Evolutionary conservation across 2,797 vertebrate species (phyloP), one percentile per base, ranked within the genome.

Genomic region (Triplophysa yarkandensis): DNA sequence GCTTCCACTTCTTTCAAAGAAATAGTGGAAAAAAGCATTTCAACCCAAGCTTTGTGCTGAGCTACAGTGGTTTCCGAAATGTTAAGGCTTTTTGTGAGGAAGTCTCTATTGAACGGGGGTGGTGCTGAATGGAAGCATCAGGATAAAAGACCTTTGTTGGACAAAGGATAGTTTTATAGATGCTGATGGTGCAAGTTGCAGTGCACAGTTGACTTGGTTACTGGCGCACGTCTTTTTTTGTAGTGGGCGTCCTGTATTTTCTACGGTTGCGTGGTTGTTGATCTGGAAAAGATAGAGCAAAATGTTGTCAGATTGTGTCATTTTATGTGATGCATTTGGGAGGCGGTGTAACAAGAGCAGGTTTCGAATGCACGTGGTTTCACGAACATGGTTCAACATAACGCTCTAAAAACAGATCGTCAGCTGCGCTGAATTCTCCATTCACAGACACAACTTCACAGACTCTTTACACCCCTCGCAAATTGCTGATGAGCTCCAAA

Each of bases 361-460:
- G 81, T 81, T 73, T 81, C 81, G 85, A 77, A 73, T 71, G 75
- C 76, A 68, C 81, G 84, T 83, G 83, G 84, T 79, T 82, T n/a
- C n/a, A n/a, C n/a, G n/a, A n/a, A n/a, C 81, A 84, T 83, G 83
- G 84, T 79, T 82, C 78, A 86, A 80, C 65, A 77, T 82, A 84
- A 81, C 79, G 63, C 44, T 81, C 90, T 91, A 89, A 91, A 92
- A 92, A 90, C 88, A 89, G 88, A 81, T 65, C 60, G 81, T 85
- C 90, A 92, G 90, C 90, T 92, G 88, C 83, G 82, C 76, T 50
- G 41, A 48, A 27, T 44, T 52, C 36, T 68, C 62, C 34, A 66
- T 46, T 58, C 62, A 72, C 50, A 61, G 41, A 73, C 57, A 68
- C 65, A 66, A 54, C 46, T 30, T 52, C 63, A 76, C 48, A 63